Evolutionary conservation across 2,113 vertebrate species (phyloP).

Genomic region (Pteruthius melanotis): DNA sequence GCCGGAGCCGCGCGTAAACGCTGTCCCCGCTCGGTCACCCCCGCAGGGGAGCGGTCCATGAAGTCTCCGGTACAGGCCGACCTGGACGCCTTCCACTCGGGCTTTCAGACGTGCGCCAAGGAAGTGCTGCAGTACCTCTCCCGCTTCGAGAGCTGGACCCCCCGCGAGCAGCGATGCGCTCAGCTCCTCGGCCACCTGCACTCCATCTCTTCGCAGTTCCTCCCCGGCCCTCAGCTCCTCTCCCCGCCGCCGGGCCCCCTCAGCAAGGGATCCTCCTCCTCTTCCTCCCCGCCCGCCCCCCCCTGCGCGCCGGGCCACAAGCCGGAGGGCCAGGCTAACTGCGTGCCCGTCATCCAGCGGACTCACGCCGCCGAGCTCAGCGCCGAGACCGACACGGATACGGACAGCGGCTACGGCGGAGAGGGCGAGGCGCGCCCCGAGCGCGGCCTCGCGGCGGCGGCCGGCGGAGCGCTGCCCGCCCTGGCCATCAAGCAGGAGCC

Average conservation of each 20-base stretch:
- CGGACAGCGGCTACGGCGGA: conserved; percentile 94
- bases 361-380: conserved; percentile 85
- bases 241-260: conserved; percentile 73
- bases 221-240: conserved; percentile 71
- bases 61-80: conserved; percentile 87
- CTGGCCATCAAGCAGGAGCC: no score
- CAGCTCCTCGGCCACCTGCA: conserved; percentile 91
- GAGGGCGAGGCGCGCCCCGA: conserved; percentile 80
- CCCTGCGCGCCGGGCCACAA: conserved; percentile 60
- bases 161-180: conserved; percentile 86
- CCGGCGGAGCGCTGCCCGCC: background rate
- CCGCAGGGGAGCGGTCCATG: conserved; percentile 83
- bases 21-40: background rate
- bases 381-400: conserved; percentile 91
- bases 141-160: conserved; percentile 89
- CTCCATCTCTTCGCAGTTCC: conserved; percentile 84
- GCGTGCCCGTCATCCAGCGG: conserved; percentile 96
- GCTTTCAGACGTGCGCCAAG: conserved; percentile 93
- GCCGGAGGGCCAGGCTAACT: conserved; percentile 82
- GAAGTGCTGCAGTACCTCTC: conserved; percentile 93
- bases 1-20: background rate
- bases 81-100: conserved; percentile 91
- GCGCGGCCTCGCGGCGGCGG: conserved; percentile 17
- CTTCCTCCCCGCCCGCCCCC: background rate
- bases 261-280: conserved; percentile 50